Percentiles rank a stretch among this genome's conserved stretches.
Evolutionary conservation across 2,797 vertebrate genomes (phyloP).

Genomic region (Gobionotothen gibberifrons): DNA sequence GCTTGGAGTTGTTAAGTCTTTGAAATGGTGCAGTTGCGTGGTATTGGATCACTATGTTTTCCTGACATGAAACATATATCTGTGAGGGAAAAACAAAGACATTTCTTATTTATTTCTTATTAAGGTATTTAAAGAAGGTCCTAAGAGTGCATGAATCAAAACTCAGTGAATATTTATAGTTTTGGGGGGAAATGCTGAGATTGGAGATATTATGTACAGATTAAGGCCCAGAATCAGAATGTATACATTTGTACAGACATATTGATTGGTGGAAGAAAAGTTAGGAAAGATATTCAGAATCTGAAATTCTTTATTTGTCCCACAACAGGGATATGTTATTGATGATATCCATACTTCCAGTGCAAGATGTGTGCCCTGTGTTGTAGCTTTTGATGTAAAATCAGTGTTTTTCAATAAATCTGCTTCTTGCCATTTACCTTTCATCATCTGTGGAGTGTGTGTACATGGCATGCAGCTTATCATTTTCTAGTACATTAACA

Average conservation of each 20-base stretch:
- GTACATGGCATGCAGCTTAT: slow-evolving; percentile 40
- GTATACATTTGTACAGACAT: background rate
- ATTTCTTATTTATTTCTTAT: background rate
- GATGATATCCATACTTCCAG: background rate
- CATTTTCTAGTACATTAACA: slow-evolving; percentile 37
- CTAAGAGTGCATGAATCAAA: background rate
- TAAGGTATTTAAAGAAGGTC: too few relatives aligned
- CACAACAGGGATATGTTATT: too few relatives aligned
- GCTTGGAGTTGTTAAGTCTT: background rate
- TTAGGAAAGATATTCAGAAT: too few relatives aligned
- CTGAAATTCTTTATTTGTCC: too few relatives aligned
- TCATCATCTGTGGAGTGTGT: slow-evolving; percentile 11
- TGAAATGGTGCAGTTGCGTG: background rate
- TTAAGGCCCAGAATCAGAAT: background rate
- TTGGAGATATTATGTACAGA: background rate
- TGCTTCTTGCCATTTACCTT: slow-evolving; percentile 20
- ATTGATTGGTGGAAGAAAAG: background rate
- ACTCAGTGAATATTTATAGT: background rate
- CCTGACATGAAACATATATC: background rate
- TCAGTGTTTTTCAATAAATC: slow-evolving; percentile 16
- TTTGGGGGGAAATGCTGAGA: background rate
- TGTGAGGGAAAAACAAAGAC: background rate
- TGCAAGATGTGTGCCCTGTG: background rate
- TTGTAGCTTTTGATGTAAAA: slow-evolving; percentile 12
- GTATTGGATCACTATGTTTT: background rate